phyloP scores from a whole-genome alignment of 2,113 vertebrate species.

The Cyanoramphus novaezelandiae region DNA sequence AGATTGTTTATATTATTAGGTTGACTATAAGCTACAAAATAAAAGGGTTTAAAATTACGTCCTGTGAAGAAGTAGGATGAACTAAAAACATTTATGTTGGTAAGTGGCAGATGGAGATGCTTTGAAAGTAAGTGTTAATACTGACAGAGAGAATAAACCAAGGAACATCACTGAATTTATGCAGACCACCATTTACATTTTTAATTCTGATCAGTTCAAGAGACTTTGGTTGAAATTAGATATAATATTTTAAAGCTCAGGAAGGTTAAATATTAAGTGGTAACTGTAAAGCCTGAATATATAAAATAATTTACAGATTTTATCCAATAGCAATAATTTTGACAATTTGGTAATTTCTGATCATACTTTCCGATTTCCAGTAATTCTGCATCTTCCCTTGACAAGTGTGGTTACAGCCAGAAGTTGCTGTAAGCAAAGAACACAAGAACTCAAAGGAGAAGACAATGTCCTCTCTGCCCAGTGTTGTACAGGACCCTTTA shows the following conservation, averaged over 20 bases:
- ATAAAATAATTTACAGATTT: background rate
- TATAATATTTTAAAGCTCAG: background rate
- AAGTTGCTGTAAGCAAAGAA: background rate
- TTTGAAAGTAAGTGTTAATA: background rate
- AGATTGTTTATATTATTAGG: background rate
- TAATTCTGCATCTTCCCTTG: background rate
- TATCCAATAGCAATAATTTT: background rate
- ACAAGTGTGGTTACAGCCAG: background rate
- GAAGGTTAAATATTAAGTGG: background rate
- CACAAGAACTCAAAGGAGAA: background rate
- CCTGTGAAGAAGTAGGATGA: background rate
- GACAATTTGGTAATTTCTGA: background rate
- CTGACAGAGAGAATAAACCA: background rate
- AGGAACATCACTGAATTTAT: background rate
- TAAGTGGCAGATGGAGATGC: background rate
- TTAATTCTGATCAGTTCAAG: background rate
- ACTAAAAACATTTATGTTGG: background rate
- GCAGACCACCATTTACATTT: background rate
- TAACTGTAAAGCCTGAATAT: background rate
- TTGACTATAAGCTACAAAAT: background rate
- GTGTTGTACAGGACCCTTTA: background rate
- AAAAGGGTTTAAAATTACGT: background rate
- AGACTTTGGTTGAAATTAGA: background rate
- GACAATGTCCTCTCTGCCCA: background rate
- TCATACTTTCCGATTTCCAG: background rate